Base-by-base conservation (phyloP, 2,888 invertebrate species). In the Mesoligia furuncula region DNA sequence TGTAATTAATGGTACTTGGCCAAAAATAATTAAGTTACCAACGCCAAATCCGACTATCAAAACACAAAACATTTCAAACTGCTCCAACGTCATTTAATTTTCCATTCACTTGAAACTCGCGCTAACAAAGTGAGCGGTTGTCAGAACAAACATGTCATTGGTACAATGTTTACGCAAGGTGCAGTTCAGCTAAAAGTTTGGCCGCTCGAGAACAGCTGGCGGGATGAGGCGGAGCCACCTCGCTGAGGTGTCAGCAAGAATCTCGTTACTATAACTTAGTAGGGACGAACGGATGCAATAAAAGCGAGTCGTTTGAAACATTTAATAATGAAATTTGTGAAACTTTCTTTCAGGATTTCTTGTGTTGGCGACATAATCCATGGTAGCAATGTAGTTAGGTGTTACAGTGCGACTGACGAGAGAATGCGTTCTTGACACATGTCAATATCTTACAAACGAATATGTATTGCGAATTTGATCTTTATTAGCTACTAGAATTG, bases 131-230 rank as follows among this genome's bases (percentile, higher is more conserved):
- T 39, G 77, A 69, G 73, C 61, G 31, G 66, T 69, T 57, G 70
- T 80, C 76, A 61, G 77, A 76, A 75, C 77, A 86, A 76, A 85
- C 80, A 79, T 72, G 78, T 79, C 79, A 76, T 45, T n/a, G 31
- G 73, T 66, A 66, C 74, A 51, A 59, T 81, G 73, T 84, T 76
- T 86, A 75, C 79, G 65, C 62, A 78, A 77, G 82, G 80, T 73
- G 72, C 66, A 85, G 75, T 80, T 85, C 80, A 83, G 77, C 80
- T 79, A 64, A 57, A 85, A 86, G 67, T 87, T 85, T 67, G 64
- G 64, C 57, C n/a, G 70, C 51, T 70, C 65, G 42, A 36, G 64
- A 73, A 54, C 80, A 72, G 84, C 61, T 51, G 69, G 54, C 15
- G 0, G 54, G 36, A 27, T 15, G 54, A 20, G 48, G 9, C 6